These are phyloP conservation scores for Romanogobio albipinnatus DNA, from an alignment of 2,113 vertebrate genomes.

Conservation along the genomic window DNA sequence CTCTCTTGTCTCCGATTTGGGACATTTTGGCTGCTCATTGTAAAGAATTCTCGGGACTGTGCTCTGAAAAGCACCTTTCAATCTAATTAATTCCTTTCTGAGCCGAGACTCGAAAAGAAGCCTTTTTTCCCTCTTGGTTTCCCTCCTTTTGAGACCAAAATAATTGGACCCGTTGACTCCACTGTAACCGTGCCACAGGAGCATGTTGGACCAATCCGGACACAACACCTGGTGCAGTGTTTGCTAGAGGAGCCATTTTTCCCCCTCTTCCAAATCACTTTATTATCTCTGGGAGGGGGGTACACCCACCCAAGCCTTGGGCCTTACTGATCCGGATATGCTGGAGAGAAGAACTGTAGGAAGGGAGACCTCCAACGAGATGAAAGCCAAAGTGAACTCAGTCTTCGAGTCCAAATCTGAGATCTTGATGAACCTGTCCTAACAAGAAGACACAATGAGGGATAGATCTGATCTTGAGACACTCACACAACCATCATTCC, in stretches of 20 bases:
- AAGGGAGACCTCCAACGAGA: conserved; percentile 47
- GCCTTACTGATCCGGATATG: conserved; percentile 36
- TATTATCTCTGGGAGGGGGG: conserved; percentile 44
- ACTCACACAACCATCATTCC: conserved; percentile 19
- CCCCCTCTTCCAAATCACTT: conserved; percentile 26
- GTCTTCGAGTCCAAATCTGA: conserved; percentile 18
- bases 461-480: not conserved
- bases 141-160: conserved; percentile 60
- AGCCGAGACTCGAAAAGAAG: conserved; percentile 55
- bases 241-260: conserved; percentile 42
- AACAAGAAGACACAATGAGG: not conserved
- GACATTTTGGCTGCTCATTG: conserved; percentile 55
- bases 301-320: conserved; percentile 51
- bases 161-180: conserved; percentile 62
- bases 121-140: conserved; percentile 46
- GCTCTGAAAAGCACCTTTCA: conserved; percentile 64
- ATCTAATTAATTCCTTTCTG: conserved; percentile 63
- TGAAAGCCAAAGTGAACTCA: conserved; percentile 34
- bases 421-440: conserved; percentile 8
- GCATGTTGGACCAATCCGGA: conserved; percentile 49
- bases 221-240: conserved; percentile 58
- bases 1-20: conserved; percentile 49
- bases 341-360: conserved; percentile 21
- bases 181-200: conserved; percentile 52
- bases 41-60: conserved; percentile 58